Evolutionary conservation across 2,888 invertebrate species (phyloP), one percentile per base, ranked within the genome.

Genomic region (Mesochorus sp.): DNA sequence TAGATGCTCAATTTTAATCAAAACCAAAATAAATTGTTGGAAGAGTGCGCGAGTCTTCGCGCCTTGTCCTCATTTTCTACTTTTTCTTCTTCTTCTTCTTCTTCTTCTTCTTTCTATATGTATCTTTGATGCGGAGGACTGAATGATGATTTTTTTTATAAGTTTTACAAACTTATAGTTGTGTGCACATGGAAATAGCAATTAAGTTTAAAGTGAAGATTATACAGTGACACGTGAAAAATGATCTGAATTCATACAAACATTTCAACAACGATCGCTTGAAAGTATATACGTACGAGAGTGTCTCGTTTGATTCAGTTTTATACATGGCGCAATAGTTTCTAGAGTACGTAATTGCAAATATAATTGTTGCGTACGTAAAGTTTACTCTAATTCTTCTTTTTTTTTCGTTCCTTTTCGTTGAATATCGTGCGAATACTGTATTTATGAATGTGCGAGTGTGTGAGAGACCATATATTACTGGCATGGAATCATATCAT

Each of bases 1-100:
- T 37, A 70, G 44, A 80, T 72, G 80, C 80, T 80, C 77, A 80
- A 78, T 78, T 31, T 71, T 72, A 80, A 80, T 80, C 77, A 80
- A 78, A 78, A 80, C 66, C 77, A 75, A 78, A 75, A 75, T 78
- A 75, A 77, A 37, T 67, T 42, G n/a, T 49, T 6, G 37, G 19
- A 6, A 14, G 42, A 59, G 64, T 66, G 17, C 28, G 64, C 3
- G 26, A 42, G 49, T n/a, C n/a, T 12, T 42, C 26, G 31, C 24
- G 34, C 12, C 6, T n/a, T 19, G 26, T 31, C 26, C 17, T 0
- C 2, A 24, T 19, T 47, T 3, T 19, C 6, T 10, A 19, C 17
- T 21, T 44, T 44, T 31, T 34, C n/a, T 57, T 14, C 1, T n/a
- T 49, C n/a, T 39, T n/a, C 10, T 34, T 53, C 24, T 3, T 57